These are phyloP conservation scores for Dryobotodes eremita DNA, from an alignment of 2,888 invertebrate genomes.

Conservation along the genomic window DNA sequence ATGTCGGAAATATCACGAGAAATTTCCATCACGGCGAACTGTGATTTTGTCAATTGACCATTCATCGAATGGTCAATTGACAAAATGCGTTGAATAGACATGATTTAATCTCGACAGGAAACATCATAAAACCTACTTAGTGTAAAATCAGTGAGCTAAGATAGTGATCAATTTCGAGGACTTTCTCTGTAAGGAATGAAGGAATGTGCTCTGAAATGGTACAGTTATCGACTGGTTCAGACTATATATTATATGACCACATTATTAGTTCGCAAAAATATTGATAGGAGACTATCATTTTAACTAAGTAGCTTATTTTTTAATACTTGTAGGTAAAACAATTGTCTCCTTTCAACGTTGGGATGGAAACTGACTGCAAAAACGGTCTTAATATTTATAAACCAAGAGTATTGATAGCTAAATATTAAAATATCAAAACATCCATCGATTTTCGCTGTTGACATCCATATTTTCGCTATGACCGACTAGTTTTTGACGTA, in stretches of 20 bases:
- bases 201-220: neutral
- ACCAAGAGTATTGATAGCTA: neutral
- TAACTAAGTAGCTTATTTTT: neutral
- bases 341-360: neutral
- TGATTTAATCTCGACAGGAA: neutral
- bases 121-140: neutral
- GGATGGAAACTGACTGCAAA: neutral
- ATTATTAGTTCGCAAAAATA: neutral
- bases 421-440: slow-evolving; percentile 22
- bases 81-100: neutral
- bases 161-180: neutral
- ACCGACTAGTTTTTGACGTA: slow-evolving; percentile 18
- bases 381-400: neutral
- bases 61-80: neutral
- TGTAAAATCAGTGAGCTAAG: neutral
- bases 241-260: neutral
- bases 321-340: neutral
- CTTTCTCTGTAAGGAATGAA: neutral
- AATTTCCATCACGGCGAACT: slow-evolving; percentile 1
- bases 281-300: neutral
- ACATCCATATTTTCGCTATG: slow-evolving; percentile 17
- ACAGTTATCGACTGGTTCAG: neutral
- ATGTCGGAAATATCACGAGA: slow-evolving; percentile 14
- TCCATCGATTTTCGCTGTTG: slow-evolving; percentile 1
- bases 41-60: too few relatives aligned